Evolutionary conservation across 1,140 invertebrate species (phyloP), one percentile per base, ranked within the genome.

Genomic region (Paracyclopina nana): DNA sequence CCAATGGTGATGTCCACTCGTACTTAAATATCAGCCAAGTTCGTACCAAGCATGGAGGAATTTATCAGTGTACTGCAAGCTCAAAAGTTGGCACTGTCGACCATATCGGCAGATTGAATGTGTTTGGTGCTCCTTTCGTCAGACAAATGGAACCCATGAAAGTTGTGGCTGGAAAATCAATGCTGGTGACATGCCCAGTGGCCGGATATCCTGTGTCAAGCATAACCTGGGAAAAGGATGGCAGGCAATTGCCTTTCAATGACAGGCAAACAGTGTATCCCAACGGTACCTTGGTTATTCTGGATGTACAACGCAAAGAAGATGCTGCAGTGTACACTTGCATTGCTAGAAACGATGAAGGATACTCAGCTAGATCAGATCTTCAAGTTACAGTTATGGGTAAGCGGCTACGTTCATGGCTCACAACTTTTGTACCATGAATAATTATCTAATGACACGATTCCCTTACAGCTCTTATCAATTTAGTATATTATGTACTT

Each of bases 241-340:
- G 68, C 22, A 70, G 81, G 40, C 73, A 78, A 6, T 68, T 96
- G 41, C 90, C 90, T 42, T 88, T 90, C 62, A 94, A 94, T 64
- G 76, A 88, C 58, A 85, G 92, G 58, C 88, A 95, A 60, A 84
- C 86, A 60, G 85, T 92, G 14, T 87, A 84, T 66, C 78, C 79
- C 24, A 91, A 94, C 60, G 88, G 90, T 43, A 91, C 85, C 0
- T 72, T 96, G 1, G 82, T 88, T 45, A 87, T 96, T 57, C 79
- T 86, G 62, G 87, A 90, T 62, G 84, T 95, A 1, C 86, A 94
- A 65, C 72, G 85, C 25, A 73, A 75, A 55, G 80, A 82, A 50
- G 91, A 96, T 66, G 84, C 91, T 62, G 90, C 90, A 1, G 81
- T 79, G 1, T 95, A 95, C 67, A 87, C 81, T 0, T 96, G 91